Base-by-base conservation (phyloP, 2,888 invertebrate species). In the Tenthredo notha region DNA sequence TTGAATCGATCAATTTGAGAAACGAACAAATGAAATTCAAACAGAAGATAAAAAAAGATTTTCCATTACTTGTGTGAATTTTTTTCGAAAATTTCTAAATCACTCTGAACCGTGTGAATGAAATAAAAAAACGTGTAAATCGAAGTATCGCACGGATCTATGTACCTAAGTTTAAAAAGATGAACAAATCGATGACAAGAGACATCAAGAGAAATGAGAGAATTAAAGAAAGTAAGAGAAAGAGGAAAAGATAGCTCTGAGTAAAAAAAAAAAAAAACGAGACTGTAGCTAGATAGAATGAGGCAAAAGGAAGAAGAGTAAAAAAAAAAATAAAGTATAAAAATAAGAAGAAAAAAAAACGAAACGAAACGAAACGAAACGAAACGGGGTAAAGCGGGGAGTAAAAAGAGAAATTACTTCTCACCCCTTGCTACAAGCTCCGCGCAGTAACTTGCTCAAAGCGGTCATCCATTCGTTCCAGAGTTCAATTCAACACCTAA, bases 401-500 rank as follows among this genome's bases (percentile, higher is more conserved):
- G 47, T n/a, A 43, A 75, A 47, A 75, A 18, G 78, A 78, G 78
- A 78, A 78, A 78, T 78, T 54, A 58, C 33, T 54, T 54, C 33
- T 78, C 78, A 58, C 50, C 54, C 78, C 21, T n/a, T 29, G 7
- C n/a, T 43, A 75, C 37, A 75, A 75, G 75, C 37, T 6, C 5
- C 25, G 37, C 25, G 75, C 10, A 37, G 58, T 54, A 78, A 78
- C 78, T 33, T 58, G 54, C 54, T 50, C 33, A 54, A 78, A 78
- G 78, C 78, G 33, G 54, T 54, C 50, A 43, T 75, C 75, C 75
- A 43, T 47, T 58, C 78, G 54, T 33, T 78, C n/a, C 78, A 15
- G 78, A 78, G 54, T 78, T 78, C 54, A 78, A 78, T 78, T 78
- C 43, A 78, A 33, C 78, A 47, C 33, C 50, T 78, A 78, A 78